Conservation (phyloP, 2,113 vertebrate species). For the Paradoxurus hermaphroditus region DNA sequence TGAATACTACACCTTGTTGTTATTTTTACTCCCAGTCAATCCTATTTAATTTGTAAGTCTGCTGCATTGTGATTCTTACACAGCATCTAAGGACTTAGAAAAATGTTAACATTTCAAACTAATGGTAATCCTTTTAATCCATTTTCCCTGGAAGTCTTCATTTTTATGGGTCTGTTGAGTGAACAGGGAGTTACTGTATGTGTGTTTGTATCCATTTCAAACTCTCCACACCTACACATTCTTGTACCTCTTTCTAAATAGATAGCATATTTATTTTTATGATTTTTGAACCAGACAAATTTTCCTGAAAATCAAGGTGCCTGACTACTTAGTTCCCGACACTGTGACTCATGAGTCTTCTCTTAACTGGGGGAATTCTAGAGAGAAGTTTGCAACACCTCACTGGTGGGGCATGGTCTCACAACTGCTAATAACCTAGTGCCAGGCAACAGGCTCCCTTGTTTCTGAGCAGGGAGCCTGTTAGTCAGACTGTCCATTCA, state of each 20-base stretch:
- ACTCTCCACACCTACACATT: background rate
- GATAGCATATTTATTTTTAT: background rate
- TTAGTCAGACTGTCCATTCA: conserved; percentile 6
- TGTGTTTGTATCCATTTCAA: background rate
- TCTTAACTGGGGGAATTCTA: conserved; percentile 28
- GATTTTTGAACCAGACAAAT: background rate
- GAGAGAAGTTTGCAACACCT: background rate
- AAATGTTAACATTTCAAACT: background rate
- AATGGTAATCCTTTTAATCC: background rate
- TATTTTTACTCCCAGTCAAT: background rate
- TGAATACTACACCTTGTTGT: background rate
- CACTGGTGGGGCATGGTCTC: accelerated
- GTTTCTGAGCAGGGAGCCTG: conserved; percentile 4
- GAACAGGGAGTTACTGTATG: background rate
- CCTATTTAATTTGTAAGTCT: conserved; percentile 29
- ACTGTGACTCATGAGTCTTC: conserved; percentile 31
- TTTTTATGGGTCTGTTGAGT: background rate
- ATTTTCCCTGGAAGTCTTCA: background rate
- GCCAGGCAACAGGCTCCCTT: background rate
- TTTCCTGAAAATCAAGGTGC: conserved; percentile 19
- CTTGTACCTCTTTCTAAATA: background rate
- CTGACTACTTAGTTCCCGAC: background rate
- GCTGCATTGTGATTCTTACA: background rate
- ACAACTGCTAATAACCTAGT: background rate
- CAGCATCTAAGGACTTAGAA: background rate